Evolutionary conservation across 2,888 invertebrate species (phyloP), one percentile per base, ranked within the genome.

Genomic region (Cloeon dipterum): DNA sequence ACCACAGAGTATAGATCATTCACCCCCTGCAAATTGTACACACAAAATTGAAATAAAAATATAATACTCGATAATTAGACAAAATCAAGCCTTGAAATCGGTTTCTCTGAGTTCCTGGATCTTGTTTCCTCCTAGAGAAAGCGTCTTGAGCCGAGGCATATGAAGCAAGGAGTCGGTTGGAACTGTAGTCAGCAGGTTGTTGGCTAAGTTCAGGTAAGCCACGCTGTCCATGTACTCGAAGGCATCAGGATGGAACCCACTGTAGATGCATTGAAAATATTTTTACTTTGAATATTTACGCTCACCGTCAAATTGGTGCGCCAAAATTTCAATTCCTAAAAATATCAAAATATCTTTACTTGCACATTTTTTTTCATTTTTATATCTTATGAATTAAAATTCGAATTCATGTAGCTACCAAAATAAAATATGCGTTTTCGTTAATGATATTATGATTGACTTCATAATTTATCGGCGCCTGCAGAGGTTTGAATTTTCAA

Each of bases 121-220:
- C 45, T 69, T 70, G 50, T 85, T 81, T 44, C 83, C 66, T 45
- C 78, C 78, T 40, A 93, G 61, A 55, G 86, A 83, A 41, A 91
- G 60, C 2, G 78, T 78, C 50, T 71, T 70, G 39, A 89, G 65
- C 44, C 74, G 68, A 2, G 81, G 75, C 56, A 85, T 64, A 49
- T 77, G 74, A 36, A 70, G 66, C 40, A 82, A 62, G 33, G 82
- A 68, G 43, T 77, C 70, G 34, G 71, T 66, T 4, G 86, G 86
- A 56, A 86, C 69, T 46, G 71, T 68, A 25, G 68, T 62, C 43
- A 88, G 59, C 36, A 68, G 63, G 56, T 86, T 86, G 58, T 82
- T 79, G 8, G 79, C 74, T 42, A 88, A 58, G 50, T 81, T 79
- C 50, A 88, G 65, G 58, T 68, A 77, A 46, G 70, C 70, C 42